Evolutionary conservation across 2,888 invertebrate species (phyloP).

Genomic region (Phortica magna): DNA sequence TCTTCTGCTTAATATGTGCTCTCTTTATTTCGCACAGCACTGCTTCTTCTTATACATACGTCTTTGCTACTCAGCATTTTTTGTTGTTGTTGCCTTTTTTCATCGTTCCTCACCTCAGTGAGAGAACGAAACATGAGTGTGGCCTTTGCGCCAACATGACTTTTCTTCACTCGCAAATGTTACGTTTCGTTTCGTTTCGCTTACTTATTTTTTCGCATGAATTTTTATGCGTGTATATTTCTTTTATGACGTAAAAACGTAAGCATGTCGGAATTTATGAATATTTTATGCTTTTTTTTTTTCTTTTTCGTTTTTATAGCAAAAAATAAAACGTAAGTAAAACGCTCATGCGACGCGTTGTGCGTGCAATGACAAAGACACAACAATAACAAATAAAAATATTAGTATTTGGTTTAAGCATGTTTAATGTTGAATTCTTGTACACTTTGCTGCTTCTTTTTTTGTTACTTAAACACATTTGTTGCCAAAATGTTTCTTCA

Average conservation of each 20-base stretch:
- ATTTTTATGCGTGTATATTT: constrained; percentile 33
- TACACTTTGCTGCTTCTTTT: background rate
- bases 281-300: constrained; percentile 71
- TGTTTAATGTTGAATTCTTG: too few species aligned
- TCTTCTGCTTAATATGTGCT: constrained; percentile 27
- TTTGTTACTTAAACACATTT: background rate
- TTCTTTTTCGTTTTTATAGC: too few species aligned
- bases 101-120: background rate
- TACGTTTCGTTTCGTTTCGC: background rate
- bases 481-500: constrained; percentile 15
- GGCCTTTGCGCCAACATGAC: too few species aligned
- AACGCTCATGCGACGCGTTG: constrained; percentile 65
- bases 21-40: constrained; percentile 32
- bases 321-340: constrained; percentile 37
- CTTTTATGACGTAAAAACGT: constrained; percentile 54
- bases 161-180: background rate
- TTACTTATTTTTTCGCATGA: constrained; percentile 15
- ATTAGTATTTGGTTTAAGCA: too few species aligned
- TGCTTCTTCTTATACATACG: too few species aligned
- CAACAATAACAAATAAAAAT: background rate
- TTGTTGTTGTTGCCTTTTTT: too few species aligned
- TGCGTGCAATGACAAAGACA: constrained; percentile 24
- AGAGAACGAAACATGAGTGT: too few species aligned
- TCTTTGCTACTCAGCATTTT: background rate
- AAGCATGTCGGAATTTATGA: constrained; percentile 67